Evolutionary conservation across 1,140 invertebrate genomes (phyloP).

Genomic region (Batillaria attramentaria): DNA sequence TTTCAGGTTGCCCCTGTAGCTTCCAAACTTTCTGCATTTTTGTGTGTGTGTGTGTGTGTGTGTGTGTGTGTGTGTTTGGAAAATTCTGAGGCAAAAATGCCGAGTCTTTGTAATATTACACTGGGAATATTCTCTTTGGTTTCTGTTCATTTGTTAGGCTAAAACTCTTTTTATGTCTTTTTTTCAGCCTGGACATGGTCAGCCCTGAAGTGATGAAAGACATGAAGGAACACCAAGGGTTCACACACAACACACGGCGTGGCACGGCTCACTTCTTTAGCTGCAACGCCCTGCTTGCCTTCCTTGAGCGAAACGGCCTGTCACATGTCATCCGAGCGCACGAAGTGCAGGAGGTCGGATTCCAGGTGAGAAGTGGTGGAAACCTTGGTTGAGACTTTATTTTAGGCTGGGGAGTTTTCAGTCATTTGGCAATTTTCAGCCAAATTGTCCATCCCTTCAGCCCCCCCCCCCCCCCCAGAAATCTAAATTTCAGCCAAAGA

Average conservation of each 20-base stretch:
- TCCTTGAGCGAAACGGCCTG: constrained; percentile 78
- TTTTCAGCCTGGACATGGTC: constrained; percentile 63
- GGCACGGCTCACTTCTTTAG: constrained; percentile 83
- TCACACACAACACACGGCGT: constrained; percentile 79
- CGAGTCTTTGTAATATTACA: too few relatives aligned
- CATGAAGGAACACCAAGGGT: constrained; percentile 77
- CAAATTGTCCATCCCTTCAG: background rate
- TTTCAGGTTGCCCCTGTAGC: background rate
- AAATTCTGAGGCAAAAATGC: too few relatives aligned
- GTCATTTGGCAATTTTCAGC: too few relatives aligned
- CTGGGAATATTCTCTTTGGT: too few relatives aligned
- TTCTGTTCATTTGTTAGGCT: background rate
- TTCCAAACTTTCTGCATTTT: background rate
- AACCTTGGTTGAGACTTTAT: too few relatives aligned
- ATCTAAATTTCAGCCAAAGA: too few relatives aligned
- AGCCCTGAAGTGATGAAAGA: constrained; percentile 74
- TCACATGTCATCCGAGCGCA: constrained; percentile 82
- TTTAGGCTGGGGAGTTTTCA: too few relatives aligned
- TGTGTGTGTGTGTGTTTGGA: too few relatives aligned
- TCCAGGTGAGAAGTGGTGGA: constrained; percentile 75
- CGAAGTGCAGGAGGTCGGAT: constrained; percentile 81
- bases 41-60: too few relatives aligned
- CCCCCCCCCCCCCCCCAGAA: too few relatives aligned
- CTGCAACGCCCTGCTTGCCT: constrained; percentile 78
- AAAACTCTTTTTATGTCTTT: constrained; percentile 18